Evolutionary conservation across 2,888 invertebrate genomes (phyloP), one percentile per base, ranked within the genome.

Genomic region (Lingula anatina): DNA sequence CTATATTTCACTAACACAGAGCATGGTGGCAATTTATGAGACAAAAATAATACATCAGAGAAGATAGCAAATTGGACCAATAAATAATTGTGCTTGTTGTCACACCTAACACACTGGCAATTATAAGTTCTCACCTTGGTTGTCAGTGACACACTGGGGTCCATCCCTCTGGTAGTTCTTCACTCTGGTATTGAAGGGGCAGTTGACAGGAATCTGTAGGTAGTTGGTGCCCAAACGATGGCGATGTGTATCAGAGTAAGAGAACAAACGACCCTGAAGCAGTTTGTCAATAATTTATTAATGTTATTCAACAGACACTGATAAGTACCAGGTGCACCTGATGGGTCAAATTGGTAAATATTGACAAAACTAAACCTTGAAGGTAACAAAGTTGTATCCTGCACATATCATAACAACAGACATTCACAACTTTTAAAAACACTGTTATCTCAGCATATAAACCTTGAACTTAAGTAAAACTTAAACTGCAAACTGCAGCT

Each of bases 121-220:
- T n/a, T n/a, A n/a, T n/a, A n/a, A n/a, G n/a, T n/a, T n/a, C n/a
- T n/a, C n/a, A 73, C 84, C 86, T 78, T 93, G 91, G 76, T 92
- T 93, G 61, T 84, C 84, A 36, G 82, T 78, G 9, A 85, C 81
- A 38, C 83, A 81, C 82, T 87, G 87, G 2, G 86, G 83, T 0
- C 95, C 96, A 75, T 96, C 95, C 36, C 96, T 84, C 78, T 94
- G 92, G 71, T 90, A 94, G 76, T 93, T 90, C 49, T 66, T 63
- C 20, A 76, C 68, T 24, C 71, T 66, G 7, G 78, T 56, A 38
- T 77, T 68, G 80, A 85, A 94, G 0, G 97, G 95, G 73, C 95
- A 94, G 79, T 97, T 99, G 21, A 97, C 93, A 0, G 95, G 91
- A 39, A 99, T 83, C 76, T 95, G 94, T 57, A 89, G 81, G 57